Evolutionary conservation across 2,113 vertebrate genomes (phyloP).

Genomic region (Psilopsiagon aurifrons): DNA sequence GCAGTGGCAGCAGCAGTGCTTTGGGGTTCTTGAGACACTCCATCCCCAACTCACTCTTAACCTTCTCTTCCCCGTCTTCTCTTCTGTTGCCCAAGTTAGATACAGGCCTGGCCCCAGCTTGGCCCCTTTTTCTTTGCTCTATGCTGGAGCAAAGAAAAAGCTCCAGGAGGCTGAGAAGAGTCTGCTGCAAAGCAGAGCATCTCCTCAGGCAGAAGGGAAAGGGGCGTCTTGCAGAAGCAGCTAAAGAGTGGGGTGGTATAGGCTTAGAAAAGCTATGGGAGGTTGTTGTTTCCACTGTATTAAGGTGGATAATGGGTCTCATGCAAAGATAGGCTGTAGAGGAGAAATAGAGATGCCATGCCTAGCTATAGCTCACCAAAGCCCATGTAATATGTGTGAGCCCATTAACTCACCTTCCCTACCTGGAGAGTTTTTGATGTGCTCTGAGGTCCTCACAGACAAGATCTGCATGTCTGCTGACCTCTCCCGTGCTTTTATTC

Average conservation of each 20-base stretch:
- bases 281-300: neutral
- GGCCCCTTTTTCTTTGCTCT: neutral
- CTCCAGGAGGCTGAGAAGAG: neutral
- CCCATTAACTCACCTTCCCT: neutral
- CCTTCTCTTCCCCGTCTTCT: neutral
- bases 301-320: neutral
- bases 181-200: neutral
- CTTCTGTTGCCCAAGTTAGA: neutral
- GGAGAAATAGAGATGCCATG: neutral
- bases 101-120: neutral
- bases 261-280: rapidly evolving
- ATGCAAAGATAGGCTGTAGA: neutral
- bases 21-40: neutral
- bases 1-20: neutral
- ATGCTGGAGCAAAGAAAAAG: neutral
- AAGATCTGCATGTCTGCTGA: neutral
- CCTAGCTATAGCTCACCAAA: neutral
- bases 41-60: rapidly evolving
- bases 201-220: neutral
- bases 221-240: neutral
- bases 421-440: neutral
- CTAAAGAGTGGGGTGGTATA: neutral
- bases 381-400: neutral
- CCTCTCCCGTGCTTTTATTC: neutral
- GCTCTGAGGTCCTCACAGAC: neutral